These are phyloP conservation scores for Marasmarcha lunaedactyla DNA, from an alignment of 2,888 invertebrate genomes.

Conservation along the genomic window DNA sequence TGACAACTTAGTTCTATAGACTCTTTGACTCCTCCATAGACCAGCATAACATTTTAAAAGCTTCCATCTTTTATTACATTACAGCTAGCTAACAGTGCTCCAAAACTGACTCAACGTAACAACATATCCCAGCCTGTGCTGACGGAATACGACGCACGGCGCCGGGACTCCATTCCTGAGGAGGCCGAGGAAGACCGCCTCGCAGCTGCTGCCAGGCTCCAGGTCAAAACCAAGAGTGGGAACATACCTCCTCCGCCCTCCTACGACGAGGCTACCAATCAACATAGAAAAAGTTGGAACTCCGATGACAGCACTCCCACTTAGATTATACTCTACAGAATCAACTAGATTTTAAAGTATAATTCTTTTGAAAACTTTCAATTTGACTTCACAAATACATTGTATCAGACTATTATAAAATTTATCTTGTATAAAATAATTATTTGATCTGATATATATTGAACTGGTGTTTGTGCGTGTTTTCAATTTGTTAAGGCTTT, in stretches of 20 bases:
- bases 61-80: too few species aligned
- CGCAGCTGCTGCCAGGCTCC: conserved; percentile 29
- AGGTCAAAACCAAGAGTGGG: conserved; percentile 46
- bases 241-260: conserved; percentile 48
- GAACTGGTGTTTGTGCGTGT: too few species aligned
- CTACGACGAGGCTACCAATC: conserved; percentile 50
- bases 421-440: too few species aligned
- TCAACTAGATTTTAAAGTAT: too few species aligned
- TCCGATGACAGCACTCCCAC: conserved; percentile 61
- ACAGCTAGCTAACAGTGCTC: conserved; percentile 73
- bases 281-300: conserved; percentile 64
- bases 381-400: too few species aligned
- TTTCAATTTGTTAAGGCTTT: conserved; percentile 33
- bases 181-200: conserved; percentile 64
- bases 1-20: too few species aligned
- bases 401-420: too few species aligned
- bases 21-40: too few species aligned
- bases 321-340: conserved; percentile 31
- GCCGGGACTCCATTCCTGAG: conserved; percentile 74
- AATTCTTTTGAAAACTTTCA: too few species aligned
- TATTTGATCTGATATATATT: conserved; percentile 7
- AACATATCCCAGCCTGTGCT: conserved; percentile 73
- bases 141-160: conserved; percentile 66
- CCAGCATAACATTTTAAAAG: too few species aligned
- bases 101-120: conserved; percentile 70